Base-by-base conservation (phyloP, 2,113 vertebrate genomes). In the Myotis lucifugus region DNA sequence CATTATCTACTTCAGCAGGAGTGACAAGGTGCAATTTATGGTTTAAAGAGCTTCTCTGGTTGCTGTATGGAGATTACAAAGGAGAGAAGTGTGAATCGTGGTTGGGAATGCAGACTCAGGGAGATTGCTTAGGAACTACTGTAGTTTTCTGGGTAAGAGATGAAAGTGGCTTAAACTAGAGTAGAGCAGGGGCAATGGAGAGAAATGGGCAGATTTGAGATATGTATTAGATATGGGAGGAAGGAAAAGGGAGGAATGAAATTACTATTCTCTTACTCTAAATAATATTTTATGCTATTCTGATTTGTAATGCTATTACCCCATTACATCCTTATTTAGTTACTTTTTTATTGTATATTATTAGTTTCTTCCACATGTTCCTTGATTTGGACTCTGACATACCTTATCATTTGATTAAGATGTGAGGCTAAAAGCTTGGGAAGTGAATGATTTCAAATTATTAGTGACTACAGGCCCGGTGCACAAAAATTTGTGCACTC, bases 1-100 rank as follows among this genome's bases (percentile, higher is more conserved):
- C 18, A 82, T 32, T 25, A 83, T 25, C 13, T 86, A 18, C 6
- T 79, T 73, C 8, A 82, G 76, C 37, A 87, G 56, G 25, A 73
- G 7, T 59, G 74, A 54, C 11, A 59, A 40, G 21, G 82, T 67
- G 6, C 50, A 70, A 81, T 29, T 90, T 90, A 50, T 14, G 21
- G 74, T 74, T 90, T 90, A 86, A 90, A 87, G 50, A 54, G 91
- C 7, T 76, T 74, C 66, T 83, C 17, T 64, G 50, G 34, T n/a
- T 87, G 67, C 27, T n/a, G 34, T 23, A 40, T 52, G 25, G 12
- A 54, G 54, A 84, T 46, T 32, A 82, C 23, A 25, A 81, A 37
- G 32, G 8, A 7, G 5, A 95, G 34, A 82, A 42, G 15, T 82
- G 59, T 34, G 67, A 82, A 34, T 4, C 2, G 6, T 5, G 48